Base-by-base conservation (phyloP, 2,888 invertebrate species). In the Limnephilus marmoratus region DNA sequence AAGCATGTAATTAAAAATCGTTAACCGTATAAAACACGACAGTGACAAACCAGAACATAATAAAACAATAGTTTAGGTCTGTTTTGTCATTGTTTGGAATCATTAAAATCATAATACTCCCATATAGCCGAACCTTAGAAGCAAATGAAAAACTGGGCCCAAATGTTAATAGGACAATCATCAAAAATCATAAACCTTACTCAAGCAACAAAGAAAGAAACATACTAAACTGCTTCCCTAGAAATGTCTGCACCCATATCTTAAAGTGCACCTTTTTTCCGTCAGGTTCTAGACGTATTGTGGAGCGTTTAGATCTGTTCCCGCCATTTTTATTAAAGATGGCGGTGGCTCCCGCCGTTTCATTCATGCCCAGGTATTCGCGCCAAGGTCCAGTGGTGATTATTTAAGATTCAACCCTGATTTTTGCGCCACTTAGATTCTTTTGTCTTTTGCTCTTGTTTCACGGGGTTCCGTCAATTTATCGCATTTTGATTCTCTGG, bases 401-500 rank as follows among this genome's bases (percentile, higher is more conserved):
- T 88, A 88, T 88, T 88, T 34, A n/a, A 15, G 68, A 24, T 24
- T 12, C 12, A 53, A 15, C 80, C 88, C 24, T 18, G 68, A 31
- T 88, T 88, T 88, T 88, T 88, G 88, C 68, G 29, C 88, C 88
- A 88, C 88, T 53, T 80, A 49, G 88, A 37, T 88, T 88, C 88
- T 80, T 18, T 34, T 68, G 24, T 31, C 88, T 88, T 34, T 31
- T 80, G 9, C 37, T 29, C 15, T 88, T 41, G 34, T 31, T 88
- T 18, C 80, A 34, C 37, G 29, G 31, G 24, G 88, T 80, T 86
- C 18, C 85, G 85, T 34, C 68, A 88, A 31, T 88, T 53, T 88
- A 80, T 53, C 80, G 88, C 53, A 88, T 88, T 53, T 88, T 53
- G 53, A 31, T 31, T 18, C 80, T 88, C 88, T 86, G 88, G 80